These are phyloP conservation scores for Ectemnius cavifrons DNA, from an alignment of 2,888 invertebrate genomes.

Conservation along the genomic window DNA sequence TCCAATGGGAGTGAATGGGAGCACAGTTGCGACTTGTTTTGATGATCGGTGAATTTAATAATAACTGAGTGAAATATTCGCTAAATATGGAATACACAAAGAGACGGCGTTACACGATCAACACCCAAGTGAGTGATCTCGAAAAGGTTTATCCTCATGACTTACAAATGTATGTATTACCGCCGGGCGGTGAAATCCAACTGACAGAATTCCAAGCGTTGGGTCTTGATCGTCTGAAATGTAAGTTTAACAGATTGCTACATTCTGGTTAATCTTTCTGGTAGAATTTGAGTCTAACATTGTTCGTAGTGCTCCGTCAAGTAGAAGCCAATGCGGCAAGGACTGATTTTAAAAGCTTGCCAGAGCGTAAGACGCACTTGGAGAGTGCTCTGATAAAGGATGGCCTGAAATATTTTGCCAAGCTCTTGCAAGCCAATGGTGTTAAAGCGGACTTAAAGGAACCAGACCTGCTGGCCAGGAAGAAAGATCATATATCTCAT, in stretches of 20 bases:
- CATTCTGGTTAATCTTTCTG: too few species aligned
- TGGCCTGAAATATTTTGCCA: slow-evolving; percentile 83
- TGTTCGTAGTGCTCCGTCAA: slow-evolving; percentile 35
- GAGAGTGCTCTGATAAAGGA: slow-evolving; percentile 83
- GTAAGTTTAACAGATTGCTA: slow-evolving; percentile 38
- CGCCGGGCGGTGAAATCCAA: slow-evolving; percentile 86
- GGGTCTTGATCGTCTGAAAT: slow-evolving; percentile 83
- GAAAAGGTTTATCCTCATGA: slow-evolving; percentile 85
- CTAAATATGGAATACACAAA: slow-evolving; percentile 49
- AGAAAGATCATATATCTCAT: slow-evolving; percentile 94
- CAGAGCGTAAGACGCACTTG: slow-evolving; percentile 85
- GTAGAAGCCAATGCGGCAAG: slow-evolving; percentile 72
- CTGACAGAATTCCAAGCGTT: slow-evolving; percentile 93
- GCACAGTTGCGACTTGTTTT: too few species aligned
- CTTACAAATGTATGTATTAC: slow-evolving; percentile 87
- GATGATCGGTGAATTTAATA: too few species aligned
- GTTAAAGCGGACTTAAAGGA: slow-evolving; percentile 79
- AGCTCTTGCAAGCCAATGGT: slow-evolving; percentile 81
- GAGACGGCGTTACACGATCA: slow-evolving; percentile 35
- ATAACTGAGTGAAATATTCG: too few species aligned
- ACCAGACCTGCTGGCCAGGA: slow-evolving; percentile 83
- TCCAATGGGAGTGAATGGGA: too few species aligned
- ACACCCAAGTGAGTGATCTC: slow-evolving; percentile 61
- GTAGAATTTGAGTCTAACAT: too few species aligned
- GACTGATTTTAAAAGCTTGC: slow-evolving; percentile 82